Evolutionary conservation across 2,888 invertebrate genomes (phyloP), one percentile per base, ranked within the genome.

Genomic region (Octonoba sinensis): DNA sequence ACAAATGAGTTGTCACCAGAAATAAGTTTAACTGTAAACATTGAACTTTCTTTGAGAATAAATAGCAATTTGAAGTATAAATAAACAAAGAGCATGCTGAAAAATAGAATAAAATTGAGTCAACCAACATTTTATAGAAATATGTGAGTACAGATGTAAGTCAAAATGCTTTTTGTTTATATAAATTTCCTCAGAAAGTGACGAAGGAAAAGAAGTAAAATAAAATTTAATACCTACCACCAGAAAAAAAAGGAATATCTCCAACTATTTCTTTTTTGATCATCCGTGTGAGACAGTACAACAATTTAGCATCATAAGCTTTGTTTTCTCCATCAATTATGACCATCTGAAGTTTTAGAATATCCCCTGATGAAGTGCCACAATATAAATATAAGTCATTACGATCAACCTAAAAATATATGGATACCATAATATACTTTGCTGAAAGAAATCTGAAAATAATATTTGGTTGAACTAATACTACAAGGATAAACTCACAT

Each of bases 331-430:
- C 59, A 27, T 69, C 81, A 62, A 27, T 49, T 15, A 74, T 36
- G 8, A 81, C 44, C 24, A 83, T 36, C 22, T 73, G 77, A 18
- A 87, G 88, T 87, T 91, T 91, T 82, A 93, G 88, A 15, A 93
- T 89, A 86, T 94, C 96, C 47, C 93, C 96, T 87, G 95, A 94
- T 15, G 91, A 90, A 16, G 96, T 97, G 8, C 97, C 97, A 85
- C 96, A 94, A 88, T 93, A 95, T 64, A 94, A 93, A 83, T 91
- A 91, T 62, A 92, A 90, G 87, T 96, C 96, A 54, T 92, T 91
- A 4, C 89, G 90, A 86, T 92, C 93, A 73, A 95, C 88, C 90
- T 89, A 81, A 69, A 27, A 47, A 60, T 18, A 71, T n/a, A 51
- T 46, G 46, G 16, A 16, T 47, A 70, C 56, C 36, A 51, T 8